Percentiles rank a stretch among this genome's conserved stretches.
These are phyloP conservation scores for Lateolabrax maculatus DNA, from an alignment of 2,797 vertebrate genomes.

Conservation along the genomic window DNA sequence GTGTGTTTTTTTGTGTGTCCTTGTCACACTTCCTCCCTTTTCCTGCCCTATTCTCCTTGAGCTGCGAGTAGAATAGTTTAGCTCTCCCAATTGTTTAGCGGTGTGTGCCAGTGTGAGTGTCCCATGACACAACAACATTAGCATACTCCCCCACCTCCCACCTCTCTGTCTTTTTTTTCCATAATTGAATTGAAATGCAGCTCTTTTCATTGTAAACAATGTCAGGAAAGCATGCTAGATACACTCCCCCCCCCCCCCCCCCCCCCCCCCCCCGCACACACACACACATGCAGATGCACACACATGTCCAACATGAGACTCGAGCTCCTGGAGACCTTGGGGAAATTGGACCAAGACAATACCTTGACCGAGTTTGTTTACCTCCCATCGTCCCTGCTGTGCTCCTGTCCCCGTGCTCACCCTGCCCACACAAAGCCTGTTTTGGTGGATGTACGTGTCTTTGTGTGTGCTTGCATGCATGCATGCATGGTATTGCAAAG, in stretches of 20 bases:
- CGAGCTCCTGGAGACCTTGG: conserved; percentile 36
- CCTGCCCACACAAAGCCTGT: conserved; percentile 35
- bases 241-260: conserved; percentile 38
- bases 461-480: conserved; percentile 41
- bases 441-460: conserved; percentile 18
- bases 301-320: conserved; percentile 34
- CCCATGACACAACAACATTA: conserved; percentile 66
- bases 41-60: conserved; percentile 66
- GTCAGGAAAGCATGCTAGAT: conserved; percentile 66
- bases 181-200: conserved; percentile 65
- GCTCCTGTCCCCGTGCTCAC: conserved; percentile 21
- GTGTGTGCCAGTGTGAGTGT: conserved; percentile 41
- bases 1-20: conserved; percentile 59
- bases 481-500: conserved; percentile 27
- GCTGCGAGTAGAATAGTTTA: conserved; percentile 37
- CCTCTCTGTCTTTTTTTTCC: conserved; percentile 48
- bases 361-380: conserved; percentile 66
- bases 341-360: conserved; percentile 69
- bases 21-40: conserved; percentile 71
- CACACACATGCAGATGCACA: conserved; percentile 19
- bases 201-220: conserved; percentile 76
- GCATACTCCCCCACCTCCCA: conserved; percentile 55
- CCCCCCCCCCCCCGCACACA: too few species aligned
- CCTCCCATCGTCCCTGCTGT: conserved; percentile 46
- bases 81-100: conserved; percentile 55